Evolutionary conservation across 2,113 vertebrate genomes (phyloP).

Genomic region (Pelobates fuscus): DNA sequence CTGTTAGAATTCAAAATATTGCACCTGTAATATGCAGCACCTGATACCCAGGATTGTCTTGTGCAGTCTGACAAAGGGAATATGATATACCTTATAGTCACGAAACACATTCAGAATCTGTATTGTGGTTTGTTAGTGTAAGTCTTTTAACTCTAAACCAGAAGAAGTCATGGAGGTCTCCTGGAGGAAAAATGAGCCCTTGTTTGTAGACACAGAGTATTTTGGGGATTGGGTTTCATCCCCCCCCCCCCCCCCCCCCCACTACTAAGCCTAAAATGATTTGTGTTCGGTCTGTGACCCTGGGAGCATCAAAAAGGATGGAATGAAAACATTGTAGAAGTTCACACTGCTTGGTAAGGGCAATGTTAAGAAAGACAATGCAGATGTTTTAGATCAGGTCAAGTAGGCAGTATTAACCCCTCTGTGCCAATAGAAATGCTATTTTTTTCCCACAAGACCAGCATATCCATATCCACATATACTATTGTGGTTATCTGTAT

Average conservation of each 20-base stretch:
- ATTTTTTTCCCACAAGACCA: too few species aligned
- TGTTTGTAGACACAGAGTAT: slow-evolving; percentile 68
- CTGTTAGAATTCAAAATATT: too few species aligned
- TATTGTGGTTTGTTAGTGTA: neutral
- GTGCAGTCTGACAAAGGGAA: too few species aligned
- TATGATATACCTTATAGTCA: too few species aligned
- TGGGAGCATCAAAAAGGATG: slow-evolving; percentile 84
- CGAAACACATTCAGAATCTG: too few species aligned
- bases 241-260: slow-evolving; percentile 72
- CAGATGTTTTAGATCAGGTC: slow-evolving; percentile 87
- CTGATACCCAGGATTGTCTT: too few species aligned
- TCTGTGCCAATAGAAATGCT: neutral
- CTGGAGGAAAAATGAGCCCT: slow-evolving; percentile 57
- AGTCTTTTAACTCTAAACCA: neutral
- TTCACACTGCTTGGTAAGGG: slow-evolving; percentile 72
- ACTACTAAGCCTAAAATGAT: slow-evolving; percentile 81
- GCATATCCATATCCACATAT: too few species aligned
- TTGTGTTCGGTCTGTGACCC: slow-evolving; percentile 94
- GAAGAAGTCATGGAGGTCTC: slow-evolving; percentile 62
- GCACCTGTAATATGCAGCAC: too few species aligned
- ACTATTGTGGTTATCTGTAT: too few species aligned
- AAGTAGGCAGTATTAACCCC: slow-evolving; percentile 24
- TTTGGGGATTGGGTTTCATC: slow-evolving; percentile 88
- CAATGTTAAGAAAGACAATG: slow-evolving; percentile 75
- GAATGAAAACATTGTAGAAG: slow-evolving; percentile 88